Evolutionary conservation across 35 echinoderm and acorn worm genomes (phyloP), one percentile per base, ranked within the genome.

Genomic region (Ptychodera flava): DNA sequence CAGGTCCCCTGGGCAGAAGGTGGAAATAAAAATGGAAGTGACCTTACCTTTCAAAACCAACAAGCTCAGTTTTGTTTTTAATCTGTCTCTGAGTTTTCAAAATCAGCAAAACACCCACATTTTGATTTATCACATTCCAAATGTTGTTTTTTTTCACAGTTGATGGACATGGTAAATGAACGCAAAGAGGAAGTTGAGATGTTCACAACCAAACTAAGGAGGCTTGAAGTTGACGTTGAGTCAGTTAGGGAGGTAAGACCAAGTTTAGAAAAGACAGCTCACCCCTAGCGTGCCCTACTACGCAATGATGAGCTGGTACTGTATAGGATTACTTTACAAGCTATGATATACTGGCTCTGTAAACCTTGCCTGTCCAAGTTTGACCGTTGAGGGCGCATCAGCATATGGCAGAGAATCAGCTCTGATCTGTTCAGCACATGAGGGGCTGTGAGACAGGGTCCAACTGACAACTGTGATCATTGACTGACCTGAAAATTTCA

Each of bases 131-230:
- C 15, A 16, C 15, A 33, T 82, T 16, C 16, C 16, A 32, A 32
- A 31, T 1, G 12, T 28, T 1, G 81, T 75, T 16, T 45, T 87
- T 34, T 91, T 28, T 85, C 0, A 64, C 78, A 99, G 96, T 79
- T 99, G 33, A 90, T 82, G 1, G 96, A 99, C 85, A 94, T 94
- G 83, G 88, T 89, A 28, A 92, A 99, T 38, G 89, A 85, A 15
- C 92, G 94, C 35, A 78, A 91, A 80, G 82, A 87, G 16, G 92
- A 90, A 32, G 84, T 90, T 52, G 77, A 32, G 27, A 92, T 92
- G 37, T 83, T 88, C 1, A 90, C 90, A 32, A 85, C 77, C 33
- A 83, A 84, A n/a, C 78, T 99, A 2, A 80, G 94, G 84, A 81
- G 85, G 76, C 81, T 90, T 0, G 88, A 92, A 64, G 45, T 22